Conservation (phyloP, 2,888 invertebrate genomes). For the Elysia crispata region DNA sequence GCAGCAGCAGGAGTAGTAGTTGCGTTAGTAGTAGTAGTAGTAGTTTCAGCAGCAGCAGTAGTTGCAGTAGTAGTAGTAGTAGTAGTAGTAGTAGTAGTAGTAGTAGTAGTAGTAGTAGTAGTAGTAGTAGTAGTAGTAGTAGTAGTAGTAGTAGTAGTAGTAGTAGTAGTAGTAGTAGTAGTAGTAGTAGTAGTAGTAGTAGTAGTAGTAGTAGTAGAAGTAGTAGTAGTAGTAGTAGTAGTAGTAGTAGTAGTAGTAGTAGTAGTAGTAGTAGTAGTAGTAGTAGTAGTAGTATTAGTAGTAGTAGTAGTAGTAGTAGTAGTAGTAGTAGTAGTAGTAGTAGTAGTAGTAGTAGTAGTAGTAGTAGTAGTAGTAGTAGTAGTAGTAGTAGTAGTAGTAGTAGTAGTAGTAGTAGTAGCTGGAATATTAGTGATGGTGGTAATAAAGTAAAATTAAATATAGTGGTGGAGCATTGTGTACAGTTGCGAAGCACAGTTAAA, state of each 20-base stretch:
- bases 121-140: conserved; percentile 27
- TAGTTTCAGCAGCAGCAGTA: too few relatives aligned
- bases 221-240: conserved; percentile 12
- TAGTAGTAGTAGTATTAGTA: too few relatives aligned
- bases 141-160: conserved; percentile 15
- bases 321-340: conserved; percentile 18
- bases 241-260: conserved; percentile 11
- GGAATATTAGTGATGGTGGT: too few relatives aligned
- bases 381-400: conserved; percentile 38
- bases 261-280: conserved; percentile 34
- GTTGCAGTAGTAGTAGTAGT: too few relatives aligned
- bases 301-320: too few relatives aligned
- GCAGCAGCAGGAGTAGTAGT: too few relatives aligned
- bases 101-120: conserved; percentile 12
- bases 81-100: conserved; percentile 1
- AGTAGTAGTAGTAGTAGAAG: conserved; percentile 19
- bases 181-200: conserved; percentile 40
- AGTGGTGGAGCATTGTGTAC: too few relatives aligned
- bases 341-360: conserved; percentile 23
- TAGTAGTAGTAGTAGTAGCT: conserved; percentile 41
- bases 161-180: conserved; percentile 23
- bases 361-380: conserved; percentile 41
- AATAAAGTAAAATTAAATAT: too few relatives aligned
- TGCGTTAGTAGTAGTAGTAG: too few relatives aligned
- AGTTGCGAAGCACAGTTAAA: too few relatives aligned